These are phyloP conservation scores for Chaetophractus vellerosus DNA, from an alignment of 2,797 vertebrate species.

Conservation along the genomic window DNA sequence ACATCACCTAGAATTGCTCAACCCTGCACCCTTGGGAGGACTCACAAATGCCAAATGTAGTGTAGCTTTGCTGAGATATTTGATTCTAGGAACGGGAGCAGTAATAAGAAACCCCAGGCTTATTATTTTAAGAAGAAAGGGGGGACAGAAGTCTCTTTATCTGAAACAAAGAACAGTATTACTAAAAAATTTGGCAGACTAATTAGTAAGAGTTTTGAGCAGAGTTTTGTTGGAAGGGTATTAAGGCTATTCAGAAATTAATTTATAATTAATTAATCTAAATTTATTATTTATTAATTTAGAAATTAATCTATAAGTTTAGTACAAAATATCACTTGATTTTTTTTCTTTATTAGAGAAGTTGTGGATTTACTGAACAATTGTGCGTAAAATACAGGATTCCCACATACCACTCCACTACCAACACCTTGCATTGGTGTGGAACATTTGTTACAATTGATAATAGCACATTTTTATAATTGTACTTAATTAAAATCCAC, in stretches of 20 bases:
- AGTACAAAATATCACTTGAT: conserved; percentile 35
- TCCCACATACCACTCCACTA: too few species aligned
- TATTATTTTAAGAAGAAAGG: conserved; percentile 51
- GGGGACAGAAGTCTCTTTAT: neutral
- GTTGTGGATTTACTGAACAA: too few species aligned
- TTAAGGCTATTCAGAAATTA: conserved; percentile 16
- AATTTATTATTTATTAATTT: too few species aligned
- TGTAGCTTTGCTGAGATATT: neutral
- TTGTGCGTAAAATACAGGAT: too few species aligned
- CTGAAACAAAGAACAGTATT: conserved; percentile 37
- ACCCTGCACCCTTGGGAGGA: neutral
- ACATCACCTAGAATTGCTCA: neutral
- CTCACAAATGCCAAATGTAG: neutral
- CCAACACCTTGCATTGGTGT: too few species aligned
- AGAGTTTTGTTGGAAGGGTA: neutral
- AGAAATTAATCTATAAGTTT: conserved; percentile 6
- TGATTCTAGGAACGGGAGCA: conserved; percentile 34
- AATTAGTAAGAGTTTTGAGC: conserved; percentile 34
- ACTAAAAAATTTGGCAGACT: conserved; percentile 18
- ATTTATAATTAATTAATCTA: too few species aligned
- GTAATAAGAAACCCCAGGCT: neutral
- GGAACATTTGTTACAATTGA: too few species aligned
- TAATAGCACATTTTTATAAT: too few species aligned
- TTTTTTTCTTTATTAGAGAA: neutral
- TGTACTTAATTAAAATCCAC: too few species aligned